Evolutionary conservation across 2,113 vertebrate genomes (phyloP), one percentile per base, ranked within the genome.

Genomic region (Peucedramus taeniatus): DNA sequence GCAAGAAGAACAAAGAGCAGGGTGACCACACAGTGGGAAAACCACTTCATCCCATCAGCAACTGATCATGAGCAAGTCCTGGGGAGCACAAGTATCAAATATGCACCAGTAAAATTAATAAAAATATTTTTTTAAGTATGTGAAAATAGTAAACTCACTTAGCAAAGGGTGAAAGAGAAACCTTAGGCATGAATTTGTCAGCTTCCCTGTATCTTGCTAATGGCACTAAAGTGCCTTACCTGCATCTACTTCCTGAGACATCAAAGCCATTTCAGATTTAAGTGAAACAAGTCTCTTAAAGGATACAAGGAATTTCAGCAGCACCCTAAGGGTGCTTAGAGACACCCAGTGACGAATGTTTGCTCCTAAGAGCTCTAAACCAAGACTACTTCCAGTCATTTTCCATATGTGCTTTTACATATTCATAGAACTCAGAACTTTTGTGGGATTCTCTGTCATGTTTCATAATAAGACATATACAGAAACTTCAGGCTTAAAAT

Each of bases 31-130:
- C 27, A 66, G 4, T 15, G 14, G 30, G 21, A 51, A 80, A 89
- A 53, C 4, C 5, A 13, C 40, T 71, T 42, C 39, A 50, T 19
- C 11, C 10, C 30, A 42, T 69, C 37, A 87, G 16, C 37, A 60
- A 23, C 9, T 39, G 15, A 28, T 15, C 0, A 1, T 15, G 24
- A 84, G 8, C 8, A 68, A 44, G 26, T 11, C 21, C 42, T 7
- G 4, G 31, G 23, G 15, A 28, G 12, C 13, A 69, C 13, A 87
- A 54, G 0, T 39, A 24, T 24, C 23, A 83, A 64, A 86, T 8
- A 26, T 5, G 3, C 18, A 69, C 12, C 0, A 0, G 11, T 42
- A 66, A 61, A 59, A 26, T 13, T 5, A 11, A 40, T 8, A 18
- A 60, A 69, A 45, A 11, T 1, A 11, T 11, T 20, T 61, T 74